Evolutionary conservation across 2,888 invertebrate genomes (phyloP).

Genomic region (Protophormia terraenovae): DNA sequence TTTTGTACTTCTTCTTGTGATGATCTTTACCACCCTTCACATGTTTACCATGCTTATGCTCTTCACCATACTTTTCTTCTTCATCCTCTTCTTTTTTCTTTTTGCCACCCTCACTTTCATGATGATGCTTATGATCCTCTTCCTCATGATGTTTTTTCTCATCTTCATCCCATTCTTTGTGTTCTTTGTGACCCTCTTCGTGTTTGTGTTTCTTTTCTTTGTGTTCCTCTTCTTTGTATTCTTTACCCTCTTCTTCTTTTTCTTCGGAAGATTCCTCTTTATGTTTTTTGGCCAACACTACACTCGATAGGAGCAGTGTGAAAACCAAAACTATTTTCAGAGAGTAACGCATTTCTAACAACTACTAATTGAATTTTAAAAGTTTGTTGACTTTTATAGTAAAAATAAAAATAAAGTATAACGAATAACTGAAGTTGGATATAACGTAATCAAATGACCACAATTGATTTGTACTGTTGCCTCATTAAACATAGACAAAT

Average conservation of each 20-base stretch:
- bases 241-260: conserved; percentile 78
- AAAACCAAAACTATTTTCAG: conserved; percentile 75
- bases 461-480: conserved; percentile 38
- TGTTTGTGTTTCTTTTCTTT: conserved; percentile 86
- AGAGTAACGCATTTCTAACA: conserved; percentile 71
- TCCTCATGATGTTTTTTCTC: conserved; percentile 90
- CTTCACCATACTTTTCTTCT: conserved; percentile 88
- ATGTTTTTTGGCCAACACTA: conserved; percentile 73
- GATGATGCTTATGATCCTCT: conserved; percentile 89
- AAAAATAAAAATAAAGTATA: background rate
- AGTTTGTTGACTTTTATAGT: conserved; percentile 46
- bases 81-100: conserved; percentile 91
- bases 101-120: conserved; percentile 89
- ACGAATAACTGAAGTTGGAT: background rate
- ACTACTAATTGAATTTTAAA: background rate
- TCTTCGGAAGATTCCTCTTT: conserved; percentile 77
- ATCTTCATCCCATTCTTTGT: conserved; percentile 90
- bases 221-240: conserved; percentile 77
- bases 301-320: conserved; percentile 73
- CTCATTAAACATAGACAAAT: conserved; percentile 29
- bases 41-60: conserved; percentile 89
- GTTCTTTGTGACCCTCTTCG: conserved; percentile 89
- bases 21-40: conserved; percentile 91
- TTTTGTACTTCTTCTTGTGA: conserved; percentile 92
- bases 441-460: conserved; percentile 36